Percentiles rank a stretch among this genome's conserved stretches.
These are phyloP conservation scores for Hippopotamyrus pictus DNA, from an alignment of 2,797 vertebrate species.

Conservation along the genomic window DNA sequence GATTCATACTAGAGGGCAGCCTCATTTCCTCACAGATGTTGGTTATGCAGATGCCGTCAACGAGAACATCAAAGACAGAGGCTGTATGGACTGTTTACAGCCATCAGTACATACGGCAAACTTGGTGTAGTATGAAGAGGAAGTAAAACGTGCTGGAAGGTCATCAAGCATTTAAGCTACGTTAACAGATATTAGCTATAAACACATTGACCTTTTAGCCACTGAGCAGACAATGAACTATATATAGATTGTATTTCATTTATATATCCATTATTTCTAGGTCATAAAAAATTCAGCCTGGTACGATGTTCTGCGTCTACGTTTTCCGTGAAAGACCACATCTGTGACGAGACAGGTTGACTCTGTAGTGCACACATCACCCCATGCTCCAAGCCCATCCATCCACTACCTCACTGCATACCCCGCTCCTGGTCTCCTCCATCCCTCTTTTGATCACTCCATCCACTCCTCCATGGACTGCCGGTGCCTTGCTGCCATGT, in stretches of 20 bases:
- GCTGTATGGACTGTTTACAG: not conserved
- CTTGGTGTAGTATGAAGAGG: not conserved
- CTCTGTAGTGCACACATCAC: constrained; percentile 25
- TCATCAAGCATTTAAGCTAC: not conserved
- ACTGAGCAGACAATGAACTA: not conserved
- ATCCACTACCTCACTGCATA: constrained; percentile 24
- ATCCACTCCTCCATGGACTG: constrained; percentile 26
- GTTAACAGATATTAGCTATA: not conserved
- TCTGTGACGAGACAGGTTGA: constrained; percentile 76
- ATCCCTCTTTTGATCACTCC: constrained; percentile 30
- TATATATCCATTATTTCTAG: not conserved
- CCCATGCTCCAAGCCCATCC: constrained; percentile 46
- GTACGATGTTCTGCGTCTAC: not conserved
- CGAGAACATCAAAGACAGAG: not conserved
- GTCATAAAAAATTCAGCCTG: not conserved
- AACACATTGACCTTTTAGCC: not conserved
- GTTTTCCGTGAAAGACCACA: constrained; percentile 48
- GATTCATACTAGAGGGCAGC: constrained; percentile 8
- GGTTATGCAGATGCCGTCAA: not conserved
- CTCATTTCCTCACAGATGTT: constrained; percentile 53
- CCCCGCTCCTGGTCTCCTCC: constrained; percentile 16
- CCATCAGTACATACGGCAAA: not conserved
- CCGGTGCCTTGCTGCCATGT: constrained; percentile 41
- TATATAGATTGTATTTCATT: not conserved
- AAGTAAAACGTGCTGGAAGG: not conserved